Evolutionary conservation across 2,888 invertebrate genomes (phyloP), one percentile per base, ranked within the genome.

Genomic region (Rhingia campestris): DNA sequence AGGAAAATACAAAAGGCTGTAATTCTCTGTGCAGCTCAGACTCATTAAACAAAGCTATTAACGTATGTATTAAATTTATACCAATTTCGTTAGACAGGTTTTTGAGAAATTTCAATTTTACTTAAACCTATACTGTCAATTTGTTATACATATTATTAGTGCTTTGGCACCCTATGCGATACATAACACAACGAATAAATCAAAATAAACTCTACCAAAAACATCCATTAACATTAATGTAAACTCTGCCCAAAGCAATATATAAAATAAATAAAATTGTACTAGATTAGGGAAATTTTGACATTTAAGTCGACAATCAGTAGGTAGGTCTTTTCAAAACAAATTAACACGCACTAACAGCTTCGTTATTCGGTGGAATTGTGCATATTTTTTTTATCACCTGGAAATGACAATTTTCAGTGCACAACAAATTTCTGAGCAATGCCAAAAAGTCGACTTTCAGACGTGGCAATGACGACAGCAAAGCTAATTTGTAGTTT

Each of bases 381-480:
- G n/a, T 49, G 9, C 10, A 22, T 5, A 5, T 30, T 30, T 2
- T 9, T 10, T 5, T 9, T 30, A 22, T 9, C 32, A 6, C 12
- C 39, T 39, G 22, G 22, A 35, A 72, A 12, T 6, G 41, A 41
- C 2, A 39, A 39, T 39, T 32, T 45, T 32, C 12, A 63, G n/a
- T 61, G 41, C 12, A 45, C 9, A 39, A 5, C n/a, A 49, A 33
- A 51, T 33, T n/a, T 51, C 59, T 33, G 58, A 39, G 33, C 41
- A 59, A 70, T 39, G 4, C 10, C 10, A 41, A 35, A 41, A 14
- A 22, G 3, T 5, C 1, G 2, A 37, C 39, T 30, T 12, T n/a
- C 64, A 35, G 49, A 76, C 67, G 67, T 69, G 67, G 67, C 53
- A 47, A 73, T 47, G 73, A 63, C 72, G 61, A 37, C 33, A 67